Evolutionary conservation across 2,797 vertebrate genomes (phyloP), one percentile per base, ranked within the genome.

Genomic region (Cygnus olor): DNA sequence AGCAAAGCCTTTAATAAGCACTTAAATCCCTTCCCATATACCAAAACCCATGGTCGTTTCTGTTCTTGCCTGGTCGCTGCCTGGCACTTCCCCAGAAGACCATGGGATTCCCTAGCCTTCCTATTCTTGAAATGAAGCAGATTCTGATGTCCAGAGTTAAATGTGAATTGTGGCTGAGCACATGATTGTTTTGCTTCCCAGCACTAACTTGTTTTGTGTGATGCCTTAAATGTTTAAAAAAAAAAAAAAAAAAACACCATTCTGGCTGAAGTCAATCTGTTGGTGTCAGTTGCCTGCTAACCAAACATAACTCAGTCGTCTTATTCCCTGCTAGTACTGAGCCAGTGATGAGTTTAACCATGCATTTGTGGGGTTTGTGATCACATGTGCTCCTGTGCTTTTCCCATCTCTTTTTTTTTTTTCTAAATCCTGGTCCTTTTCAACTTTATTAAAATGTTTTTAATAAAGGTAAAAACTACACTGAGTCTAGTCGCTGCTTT

Each of bases 371-470:
- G n/a, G 53, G 42, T 84, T 90, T 87, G 28, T 71, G 78, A 87
- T 58, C 88, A 90, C 61, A 72, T 89, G 25, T 85, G 79, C 61
- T 88, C 61, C 76, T 89, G 25, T 85, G 79, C 61, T 88, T 80
- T 68, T 71, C 65, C 42, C 14, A 27, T 77, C 25, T 90, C 25
- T 9, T 0, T 56, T 87, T 9, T 0, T 56, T 87, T 95, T 95
- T 95, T 89, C 72, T 87, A 83, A 95, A 65, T 84, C 38, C 77
- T 86, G 66, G 81, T 91, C 80, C 61, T 93, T 91, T 65, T 88
- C 82, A 94, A 89, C 94, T 88, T 96, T 93, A 96, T 22, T 78
- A 85, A 92, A 90, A 93, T 28, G 53, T 68, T 71, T 54, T 93
- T 89, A 90, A 89, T 93, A 90, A 95, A 89, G 60, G 80, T 71